phyloP scores from a whole-genome alignment of 2,888 invertebrate genomes.

The Esperia sulphurella region DNA sequence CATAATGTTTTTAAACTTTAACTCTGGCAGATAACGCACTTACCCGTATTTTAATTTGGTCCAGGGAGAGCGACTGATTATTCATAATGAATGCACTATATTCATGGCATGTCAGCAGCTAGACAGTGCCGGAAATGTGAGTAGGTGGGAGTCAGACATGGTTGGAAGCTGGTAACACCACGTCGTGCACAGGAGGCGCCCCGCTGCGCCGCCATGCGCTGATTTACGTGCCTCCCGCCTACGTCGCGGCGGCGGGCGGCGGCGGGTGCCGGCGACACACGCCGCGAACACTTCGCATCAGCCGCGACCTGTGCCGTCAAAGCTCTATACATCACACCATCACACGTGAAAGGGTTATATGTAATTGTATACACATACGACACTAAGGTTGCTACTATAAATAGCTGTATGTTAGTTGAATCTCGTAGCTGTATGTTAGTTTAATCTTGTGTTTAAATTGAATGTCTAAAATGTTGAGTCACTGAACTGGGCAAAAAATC shows the following conservation, averaged over 20 bases:
- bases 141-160: not conserved
- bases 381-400: too few species aligned
- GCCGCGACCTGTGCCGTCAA: not conserved
- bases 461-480: not conserved
- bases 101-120: not conserved
- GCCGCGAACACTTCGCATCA: not conserved
- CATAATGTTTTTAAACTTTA: constrained; percentile 34
- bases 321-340: not conserved
- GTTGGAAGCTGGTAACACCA: constrained; percentile 10
- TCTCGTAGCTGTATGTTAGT: too few species aligned
- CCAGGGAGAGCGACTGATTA: constrained; percentile 1
- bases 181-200: constrained; percentile 32
- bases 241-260: not conserved
- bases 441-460: too few species aligned
- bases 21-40: constrained; percentile 24
- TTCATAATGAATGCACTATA: not conserved
- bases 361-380: too few species aligned
- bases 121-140: not conserved
- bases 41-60: constrained; percentile 28
- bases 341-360: too few species aligned
- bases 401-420: too few species aligned
- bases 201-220: constrained; percentile 23
- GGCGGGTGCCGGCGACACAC: not conserved
- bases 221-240: constrained; percentile 35
- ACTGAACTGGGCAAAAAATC: not conserved